Conservation (phyloP, 2,113 vertebrate species). For the Dipodomys ordii region DNA sequence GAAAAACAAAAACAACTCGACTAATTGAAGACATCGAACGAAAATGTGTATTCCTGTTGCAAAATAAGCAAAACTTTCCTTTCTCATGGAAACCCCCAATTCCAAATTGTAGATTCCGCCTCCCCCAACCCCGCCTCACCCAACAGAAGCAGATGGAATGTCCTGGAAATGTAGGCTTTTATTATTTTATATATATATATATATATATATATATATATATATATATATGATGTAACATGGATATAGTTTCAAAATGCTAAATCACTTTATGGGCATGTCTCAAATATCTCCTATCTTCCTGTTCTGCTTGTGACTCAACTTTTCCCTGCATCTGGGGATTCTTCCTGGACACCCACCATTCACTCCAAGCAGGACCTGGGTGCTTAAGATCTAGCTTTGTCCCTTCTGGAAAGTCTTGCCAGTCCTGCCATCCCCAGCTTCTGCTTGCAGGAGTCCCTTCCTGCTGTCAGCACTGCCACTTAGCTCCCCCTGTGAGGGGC, state of each 20-base stretch:
- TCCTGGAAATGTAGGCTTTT: neutral
- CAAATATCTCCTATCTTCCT: neutral
- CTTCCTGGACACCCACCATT: too few species aligned
- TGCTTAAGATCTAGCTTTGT: neutral
- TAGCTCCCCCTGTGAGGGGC: neutral
- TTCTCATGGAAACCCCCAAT: neutral
- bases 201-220: too few species aligned
- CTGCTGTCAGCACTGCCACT: neutral
- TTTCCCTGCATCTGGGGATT: neutral
- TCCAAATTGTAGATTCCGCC: neutral
- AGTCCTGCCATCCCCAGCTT: neutral
- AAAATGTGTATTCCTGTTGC: neutral
- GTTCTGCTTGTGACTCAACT: neutral
- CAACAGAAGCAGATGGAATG: neutral
- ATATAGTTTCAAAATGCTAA: neutral
- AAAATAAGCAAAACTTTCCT: neutral
- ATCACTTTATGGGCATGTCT: neutral
- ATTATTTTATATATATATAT: neutral
- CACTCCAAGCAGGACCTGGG: accelerated
- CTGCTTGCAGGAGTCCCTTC: neutral
- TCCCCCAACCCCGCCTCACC: too few species aligned
- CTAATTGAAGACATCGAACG: neutral
- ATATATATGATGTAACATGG: neutral
- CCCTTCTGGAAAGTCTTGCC: neutral
- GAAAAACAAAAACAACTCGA: neutral